Evolutionary conservation across 2,113 vertebrate genomes (phyloP), one percentile per base, ranked within the genome.

Genomic region (Acrocephalus arundinaceus): DNA sequence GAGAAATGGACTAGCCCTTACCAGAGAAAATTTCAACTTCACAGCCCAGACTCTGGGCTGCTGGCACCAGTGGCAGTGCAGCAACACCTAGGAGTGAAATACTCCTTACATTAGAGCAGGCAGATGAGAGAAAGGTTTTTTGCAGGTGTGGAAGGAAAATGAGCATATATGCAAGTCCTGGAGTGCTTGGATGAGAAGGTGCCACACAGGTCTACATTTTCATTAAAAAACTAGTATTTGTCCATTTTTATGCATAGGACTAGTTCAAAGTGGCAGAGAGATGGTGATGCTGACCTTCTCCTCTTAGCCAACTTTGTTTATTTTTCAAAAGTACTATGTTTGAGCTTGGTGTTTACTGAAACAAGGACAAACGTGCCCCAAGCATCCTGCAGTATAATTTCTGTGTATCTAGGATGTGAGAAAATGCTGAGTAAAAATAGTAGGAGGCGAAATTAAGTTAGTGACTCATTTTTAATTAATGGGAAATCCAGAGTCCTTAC

Each of bases 391-490:
- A 39, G 65, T 31, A 5, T 59, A 66, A 87, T 78, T 85, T 87
- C 46, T 75, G 43, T 82, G 66, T 75, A 57, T 93, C 90, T 87
- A 45, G 62, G 48, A 49, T 74, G 62, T 45, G 41, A 79, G 70
- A 73, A 90, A 87, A 70, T 67, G 41, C 43, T 58, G 79, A 90
- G 93, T 59, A 89, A 92, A 93, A 94, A 52, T 33, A 83, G 51
- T 46, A 77, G 33, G 84, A 91, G 37, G 30, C 15, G 4, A 94
- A 75, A 90, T 74, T 33, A 65, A 87, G 75, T 76, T 88, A 75
- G 80, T 94, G 93, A 89, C 61, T 93, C 79, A 83, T 91, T 89
- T 86, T 90, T 95, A 94, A 87, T 92, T 89, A 68, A 49, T 89
- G 72, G 87, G 72, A 76, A 94, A 89, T 67, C 61, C 61, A 63